A percentile compares a stretch with the other conserved stretches of the same genome.
Conservation (phyloP, 2,797 vertebrate species). For the Pseudochirops corinnae region DNA sequence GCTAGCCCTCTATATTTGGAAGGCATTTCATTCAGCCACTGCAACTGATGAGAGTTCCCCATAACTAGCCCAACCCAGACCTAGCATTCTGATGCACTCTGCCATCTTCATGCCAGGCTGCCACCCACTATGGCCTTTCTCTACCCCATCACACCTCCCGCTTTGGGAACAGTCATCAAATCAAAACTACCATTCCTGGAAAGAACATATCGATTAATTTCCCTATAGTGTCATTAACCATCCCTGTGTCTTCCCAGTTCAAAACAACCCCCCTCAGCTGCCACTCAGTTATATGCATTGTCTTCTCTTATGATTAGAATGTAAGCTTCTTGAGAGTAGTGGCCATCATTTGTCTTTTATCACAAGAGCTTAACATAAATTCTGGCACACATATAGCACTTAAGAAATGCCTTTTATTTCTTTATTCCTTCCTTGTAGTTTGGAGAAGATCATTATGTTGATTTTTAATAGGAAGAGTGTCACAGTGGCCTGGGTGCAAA, state of each 20-base stretch:
- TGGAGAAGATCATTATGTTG: not conserved
- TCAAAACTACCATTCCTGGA: not conserved
- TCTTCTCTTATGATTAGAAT: not conserved
- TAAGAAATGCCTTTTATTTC: not conserved
- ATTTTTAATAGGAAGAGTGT: not conserved
- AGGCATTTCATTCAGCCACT: not conserved
- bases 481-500: not conserved
- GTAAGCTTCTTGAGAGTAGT: not conserved
- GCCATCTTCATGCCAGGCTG: not conserved
- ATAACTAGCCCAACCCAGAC: not conserved
- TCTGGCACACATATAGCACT: not conserved
- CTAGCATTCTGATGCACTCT: not conserved
- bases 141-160: not conserved
- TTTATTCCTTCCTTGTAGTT: not conserved
- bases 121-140: not conserved
- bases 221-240: not conserved
- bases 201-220: not conserved
- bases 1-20: not conserved
- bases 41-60: not conserved
- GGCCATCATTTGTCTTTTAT: not conserved
- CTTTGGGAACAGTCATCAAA: not conserved
- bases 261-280: not conserved
- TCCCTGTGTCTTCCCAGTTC: not conserved
- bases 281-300: not conserved
- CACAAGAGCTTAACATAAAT: not conserved